Base-by-base conservation (phyloP, 1,140 invertebrate species). In the Melitaea cinxia region DNA sequence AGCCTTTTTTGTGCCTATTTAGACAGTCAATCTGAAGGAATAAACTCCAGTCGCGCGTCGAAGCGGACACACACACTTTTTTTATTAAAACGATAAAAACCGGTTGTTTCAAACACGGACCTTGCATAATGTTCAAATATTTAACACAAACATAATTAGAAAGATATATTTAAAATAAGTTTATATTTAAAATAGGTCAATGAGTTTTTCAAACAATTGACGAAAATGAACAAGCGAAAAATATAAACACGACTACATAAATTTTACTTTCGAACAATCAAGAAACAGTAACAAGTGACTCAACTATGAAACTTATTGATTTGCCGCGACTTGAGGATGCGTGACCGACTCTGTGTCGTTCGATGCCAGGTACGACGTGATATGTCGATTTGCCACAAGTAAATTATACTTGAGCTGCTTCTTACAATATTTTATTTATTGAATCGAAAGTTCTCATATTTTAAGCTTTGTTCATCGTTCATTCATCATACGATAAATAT, bases 311-410 rank as follows among this genome's bases (percentile, higher is more conserved):
- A 53, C 30, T 19, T 76, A 78, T 76, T 73, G 75, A 80, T 80
- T 80, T 80, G 70, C 50, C 55, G 54, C 59, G 65, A 67, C 60
- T 70, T 39, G 47, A 4, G 42, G 10, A 72, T 73, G 67, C 78
- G 68, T 82, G 75, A 75, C 64, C 68, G 30, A 61, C 26, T 30
- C 57, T 47, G 74, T 80, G 62, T 78, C 74, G 71, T 57, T 70
- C 59, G 61, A 39, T 64, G 73, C 54, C 68, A 78, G 80, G 77
- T 70, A 80, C 79, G 37, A 39, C 26, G 45, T 52, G 73, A 7
- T 28, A 70, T 58, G 62, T 75, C 52, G 28, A 42, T 58, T 52
- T 23, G 37, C 45, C 45, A n/a, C n/a, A n/a, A n/a, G n/a, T n/a
- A 35, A 35, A 60, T 37, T 60, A n/a, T 7, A 28, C 12, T 17